Evolutionary conservation across 2,888 invertebrate genomes (phyloP), one percentile per base, ranked within the genome.

Genomic region (Protophormia terraenovae): DNA sequence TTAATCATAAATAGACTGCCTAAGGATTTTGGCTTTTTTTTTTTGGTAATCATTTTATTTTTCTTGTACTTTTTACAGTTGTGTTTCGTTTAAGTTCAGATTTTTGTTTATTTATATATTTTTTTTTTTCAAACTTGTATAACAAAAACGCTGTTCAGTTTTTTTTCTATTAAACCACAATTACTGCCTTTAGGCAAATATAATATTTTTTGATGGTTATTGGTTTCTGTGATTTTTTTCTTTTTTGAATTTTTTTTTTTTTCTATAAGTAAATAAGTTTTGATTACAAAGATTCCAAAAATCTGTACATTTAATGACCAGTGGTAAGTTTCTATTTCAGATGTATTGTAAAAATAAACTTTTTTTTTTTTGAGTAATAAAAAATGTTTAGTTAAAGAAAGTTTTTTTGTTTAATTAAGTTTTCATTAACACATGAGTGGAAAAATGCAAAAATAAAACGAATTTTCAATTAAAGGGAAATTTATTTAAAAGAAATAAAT

Each of bases 121-220:
- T 45, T 27, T 64, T 4, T 12, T 38, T 12, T n/a, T 19, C n/a
- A n/a, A n/a, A 47, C 19, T 47, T 45, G 22, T 22, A 12, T n/a
- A 29, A 10, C 7, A 1, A 10, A 45, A 22, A 77, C 41, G 27
- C 29, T 64, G n/a, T 60, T 53, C 53, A 62, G 27, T 47, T 58
- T 29, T 3, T 12, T 47, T 12, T 29, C 12, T 55, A 78, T 78
- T 69, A 53, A 79, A 79, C 62, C 62, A 53, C 69, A 79, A 71
- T 71, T 62, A 79, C 62, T 50, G 32, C 50, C 78, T 53, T 69
- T 29, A 53, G 69, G 78, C 53, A 1, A 22, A 62, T 62, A 53
- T 50, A 79, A 79, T 79, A 71, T 62, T 71, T n/a, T 79, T 79
- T 79, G 69, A 79, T 79, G 78, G 71, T 71, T 79, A 79, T 71